Base-by-base conservation (phyloP, 2,797 vertebrate species). In the Silurus aristotelis region DNA sequence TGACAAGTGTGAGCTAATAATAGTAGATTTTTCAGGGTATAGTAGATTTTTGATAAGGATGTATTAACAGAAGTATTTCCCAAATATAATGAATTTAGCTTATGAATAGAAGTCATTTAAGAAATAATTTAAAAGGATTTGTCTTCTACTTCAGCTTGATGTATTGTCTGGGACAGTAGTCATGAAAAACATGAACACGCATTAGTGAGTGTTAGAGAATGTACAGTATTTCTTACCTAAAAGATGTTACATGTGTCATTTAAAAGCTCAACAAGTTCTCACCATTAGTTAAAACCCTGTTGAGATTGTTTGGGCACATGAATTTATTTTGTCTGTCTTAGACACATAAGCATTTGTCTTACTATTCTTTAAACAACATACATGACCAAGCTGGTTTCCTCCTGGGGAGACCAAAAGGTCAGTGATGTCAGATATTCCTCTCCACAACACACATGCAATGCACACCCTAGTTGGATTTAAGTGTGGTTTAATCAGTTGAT, bases 101-200 rank as follows among this genome's bases (percentile, higher is more conserved):
- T 7, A 80, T 31, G 27, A 64, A 48, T 10, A 64, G 14, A 63
- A 6, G 12, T 5, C 58, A 77, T 43, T 61, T 38, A 77, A 38
- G 56, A 38, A 25, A 22, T 12, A 12, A 19, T 61, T 43, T 43
- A 22, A 63, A 79, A 15, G 31, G 3, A 17, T 61, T 10, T 38
- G 56, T 77, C 12, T 60, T 78, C 12, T 46, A 25, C 6, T 79
- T 22, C 20, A 48, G 60, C n/a, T 79, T 20, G 14, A 79, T 64
- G 38, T 20, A 38, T 25, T 46, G 58, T 46, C 38, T 64, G 38
- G 13, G 22, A n/a, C n/a, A n/a, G 38, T 12, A 46, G 60, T 63
- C n/a, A 46, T 48, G 31, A 14, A 79, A 79, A 15, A 79, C 20
- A 46, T 79, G 43, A 63, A 79, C 22, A 46, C n/a, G 76, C 76